Evolutionary conservation across 2,888 invertebrate genomes (phyloP), one percentile per base, ranked within the genome.

Genomic region (Meliscaeva auricollis): DNA sequence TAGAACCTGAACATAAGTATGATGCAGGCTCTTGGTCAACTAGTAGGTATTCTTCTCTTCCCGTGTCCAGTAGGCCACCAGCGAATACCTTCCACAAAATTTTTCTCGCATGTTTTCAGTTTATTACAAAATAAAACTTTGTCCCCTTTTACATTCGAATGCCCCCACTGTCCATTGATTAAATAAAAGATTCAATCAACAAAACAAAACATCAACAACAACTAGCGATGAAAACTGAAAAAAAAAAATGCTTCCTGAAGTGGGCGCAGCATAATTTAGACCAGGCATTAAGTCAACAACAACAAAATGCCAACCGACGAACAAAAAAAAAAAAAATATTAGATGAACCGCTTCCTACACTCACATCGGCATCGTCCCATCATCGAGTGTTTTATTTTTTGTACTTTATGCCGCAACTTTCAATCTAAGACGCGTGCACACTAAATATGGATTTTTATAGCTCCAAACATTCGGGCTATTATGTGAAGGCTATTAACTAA

Each of bases 311-410:
- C n/a, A n/a, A n/a, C n/a, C n/a, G n/a, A 26, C 44, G 9, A 62
- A 22, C n/a, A 7, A 7, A 17, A 7, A 48, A 7, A 48, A 30
- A 38, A 17, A 20, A 44, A 41, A 44, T 44, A 44, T 13, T 38
- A 60, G 56, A 83, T 79, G 52, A 83, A 58, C 78, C 7, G 50
- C 83, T 74, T 75, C 83, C 83, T 79, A 78, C 83, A 58, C 83
- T 41, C 30, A 48, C 5, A 11, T n/a, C n/a, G 35, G 8, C 35
- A n/a, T n/a, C n/a, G n/a, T 26, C 26, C 2, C 26, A 26, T 26
- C 26, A 26, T 32, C 76, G 56, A 13, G 44, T 30, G 30, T 46
- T 17, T 46, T 26, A 50, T 44, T 48, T 48, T 66, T 35, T 41
- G 32, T 38, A 56, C 70, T 56, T 44, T 52, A 50, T 52, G 60